These are phyloP conservation scores for Apogon hyalosoma DNA, from an alignment of 2,797 vertebrate species.

Conservation along the genomic window DNA sequence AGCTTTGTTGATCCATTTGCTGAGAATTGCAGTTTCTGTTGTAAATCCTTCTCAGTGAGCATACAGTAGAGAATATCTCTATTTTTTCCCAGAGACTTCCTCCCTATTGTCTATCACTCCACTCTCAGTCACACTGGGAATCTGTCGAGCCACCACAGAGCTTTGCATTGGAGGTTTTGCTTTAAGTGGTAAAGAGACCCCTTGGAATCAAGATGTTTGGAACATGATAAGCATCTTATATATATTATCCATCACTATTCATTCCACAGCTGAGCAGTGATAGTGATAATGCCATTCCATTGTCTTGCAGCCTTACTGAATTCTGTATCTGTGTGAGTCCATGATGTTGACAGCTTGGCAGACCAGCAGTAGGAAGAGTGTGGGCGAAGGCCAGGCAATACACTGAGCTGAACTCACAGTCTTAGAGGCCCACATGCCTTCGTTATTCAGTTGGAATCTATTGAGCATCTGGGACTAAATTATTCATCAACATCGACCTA, in stretches of 20 bases:
- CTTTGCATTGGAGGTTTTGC: constrained; percentile 31
- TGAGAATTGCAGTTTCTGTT: constrained; percentile 37
- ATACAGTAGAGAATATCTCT: constrained; percentile 33
- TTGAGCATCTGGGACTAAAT: constrained; percentile 85
- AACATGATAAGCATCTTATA: constrained; percentile 29
- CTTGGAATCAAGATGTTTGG: constrained; percentile 51
- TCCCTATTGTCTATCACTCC: constrained; percentile 48
- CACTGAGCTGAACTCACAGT: constrained; percentile 71
- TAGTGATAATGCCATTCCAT: constrained; percentile 53
- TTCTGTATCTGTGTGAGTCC: constrained; percentile 58
- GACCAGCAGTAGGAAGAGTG: constrained; percentile 75
- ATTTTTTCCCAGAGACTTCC: constrained; percentile 43
- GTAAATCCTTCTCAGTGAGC: constrained; percentile 30
- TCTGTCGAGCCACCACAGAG: constrained; percentile 52
- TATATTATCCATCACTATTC: constrained; percentile 30
- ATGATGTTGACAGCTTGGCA: constrained; percentile 76
- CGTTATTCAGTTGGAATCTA: constrained; percentile 84
- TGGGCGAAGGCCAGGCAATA: constrained; percentile 81
- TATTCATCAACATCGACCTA: constrained; percentile 85
- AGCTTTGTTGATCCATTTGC: constrained; percentile 32
- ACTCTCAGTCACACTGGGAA: constrained; percentile 32
- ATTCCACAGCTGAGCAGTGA: constrained; percentile 40
- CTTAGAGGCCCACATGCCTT: constrained; percentile 75
- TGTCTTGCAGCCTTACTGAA: constrained; percentile 53
- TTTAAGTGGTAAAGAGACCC: constrained; percentile 41